A percentile compares a stretch with the other conserved stretches of the same genome.
These are phyloP conservation scores for Liparis tanakae DNA, from an alignment of 2,797 vertebrate species.

Conservation along the genomic window DNA sequence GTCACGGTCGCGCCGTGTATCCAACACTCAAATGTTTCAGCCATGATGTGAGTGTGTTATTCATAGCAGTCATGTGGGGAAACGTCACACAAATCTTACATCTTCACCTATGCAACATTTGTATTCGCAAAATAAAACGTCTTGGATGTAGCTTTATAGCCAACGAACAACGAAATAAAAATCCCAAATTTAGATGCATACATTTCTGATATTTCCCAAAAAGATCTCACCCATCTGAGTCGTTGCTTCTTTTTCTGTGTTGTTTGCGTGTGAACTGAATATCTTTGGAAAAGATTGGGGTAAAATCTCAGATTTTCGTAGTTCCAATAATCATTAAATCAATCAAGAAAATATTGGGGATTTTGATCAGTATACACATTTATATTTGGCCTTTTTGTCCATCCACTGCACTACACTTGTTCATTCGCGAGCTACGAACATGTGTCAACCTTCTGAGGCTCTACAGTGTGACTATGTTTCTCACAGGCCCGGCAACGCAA, in stretches of 20 bases:
- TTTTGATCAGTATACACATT: not conserved
- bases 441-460: not conserved
- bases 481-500: slow-evolving; percentile 1
- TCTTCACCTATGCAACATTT: not conserved
- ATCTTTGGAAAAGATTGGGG: no score
- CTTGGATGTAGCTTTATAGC: not conserved
- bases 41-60: not conserved
- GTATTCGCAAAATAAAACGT: not conserved
- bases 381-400: not conserved
- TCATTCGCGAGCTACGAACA: not conserved
- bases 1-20: slow-evolving; percentile 26
- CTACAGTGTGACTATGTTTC: slow-evolving; percentile 1
- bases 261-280: not conserved
- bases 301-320: no score
- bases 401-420: not conserved
- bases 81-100: not conserved
- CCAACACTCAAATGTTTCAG: slow-evolving; percentile 7
- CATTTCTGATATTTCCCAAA: not conserved
- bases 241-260: not conserved
- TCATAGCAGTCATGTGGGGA: not conserved
- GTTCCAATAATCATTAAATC: not conserved
- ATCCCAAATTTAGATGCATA: not conserved
- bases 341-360: not conserved
- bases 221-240: not conserved
- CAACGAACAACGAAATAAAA: not conserved